Evolutionary conservation across 2,797 vertebrate genomes (phyloP).

Genomic region (Caiman crocodilus): DNA sequence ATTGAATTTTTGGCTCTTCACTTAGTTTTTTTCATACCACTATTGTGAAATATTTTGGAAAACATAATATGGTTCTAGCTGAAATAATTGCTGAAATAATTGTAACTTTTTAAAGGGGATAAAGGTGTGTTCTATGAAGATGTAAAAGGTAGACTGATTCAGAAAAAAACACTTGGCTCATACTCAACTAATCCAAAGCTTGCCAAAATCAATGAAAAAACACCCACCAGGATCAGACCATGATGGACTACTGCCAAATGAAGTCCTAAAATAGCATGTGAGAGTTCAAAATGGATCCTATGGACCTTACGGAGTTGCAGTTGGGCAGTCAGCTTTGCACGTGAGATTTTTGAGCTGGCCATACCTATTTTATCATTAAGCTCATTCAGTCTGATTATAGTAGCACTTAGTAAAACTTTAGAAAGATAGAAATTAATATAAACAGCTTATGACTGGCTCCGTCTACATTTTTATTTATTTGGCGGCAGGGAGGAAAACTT

Average conservation of each 20-base stretch:
- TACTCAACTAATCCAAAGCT: not conserved
- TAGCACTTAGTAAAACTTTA: not conserved
- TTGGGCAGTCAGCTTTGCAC: not conserved
- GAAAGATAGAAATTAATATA: not conserved
- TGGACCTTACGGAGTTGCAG: not conserved
- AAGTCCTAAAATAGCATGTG: not conserved
- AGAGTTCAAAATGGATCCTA: not conserved
- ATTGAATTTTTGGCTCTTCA: not conserved
- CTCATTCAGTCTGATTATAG: not conserved
- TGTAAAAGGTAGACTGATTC: constrained; percentile 8
- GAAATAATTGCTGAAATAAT: not conserved
- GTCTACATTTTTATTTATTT: not conserved
- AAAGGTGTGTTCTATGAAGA: not conserved
- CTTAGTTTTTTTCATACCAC: fast-evolving
- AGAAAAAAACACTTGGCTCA: too few relatives aligned
- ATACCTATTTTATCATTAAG: not conserved
- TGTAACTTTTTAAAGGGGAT: not conserved
- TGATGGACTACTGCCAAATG: constrained; percentile 13
- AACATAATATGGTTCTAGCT: too few relatives aligned
- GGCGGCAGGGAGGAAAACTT: not conserved
- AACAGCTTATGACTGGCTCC: not conserved
- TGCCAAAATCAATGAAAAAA: constrained; percentile 10
- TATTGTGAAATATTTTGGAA: too few relatives aligned
- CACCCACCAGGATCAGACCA: not conserved
- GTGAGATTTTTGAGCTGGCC: not conserved